Base-by-base conservation (phyloP, 2,113 vertebrate species). In the Andinoacara biseriatus region DNA sequence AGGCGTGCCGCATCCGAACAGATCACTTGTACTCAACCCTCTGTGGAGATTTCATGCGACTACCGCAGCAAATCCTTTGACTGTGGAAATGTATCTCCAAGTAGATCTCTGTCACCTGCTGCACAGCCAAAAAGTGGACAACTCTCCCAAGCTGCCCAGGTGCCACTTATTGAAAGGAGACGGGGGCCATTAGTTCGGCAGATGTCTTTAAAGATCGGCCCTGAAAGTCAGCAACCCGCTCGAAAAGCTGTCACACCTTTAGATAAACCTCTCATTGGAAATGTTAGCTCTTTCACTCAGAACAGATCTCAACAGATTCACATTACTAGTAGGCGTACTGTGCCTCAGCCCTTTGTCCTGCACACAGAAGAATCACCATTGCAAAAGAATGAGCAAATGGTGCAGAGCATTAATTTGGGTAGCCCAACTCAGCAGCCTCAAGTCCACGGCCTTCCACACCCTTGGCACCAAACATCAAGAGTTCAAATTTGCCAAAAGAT, bases 31-130 rank as follows among this genome's bases (percentile, higher is more conserved):
- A 95, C 96, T 0, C 97, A 97, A 56, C 95, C 96, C 0, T 96
- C 97, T 0, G 96, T 98, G 94, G 98, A 99, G 76, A 94, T 97
- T 65, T 94, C 93, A 46, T 95, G 94, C 54, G 97, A 98, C 74
- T 96, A 97, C 78, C 97, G 98, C 88, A 99, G 99, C 94, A 99
- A 99, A 80, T 99, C 98, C 1, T 99, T 99, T 0, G 98, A 99
- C 89, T 98, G 95, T 82, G 97, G 97, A 86, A 97, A 94, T 54
- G 90, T 97, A 40, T 96, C 96, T 78, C 94, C 95, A 0, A 92
- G 96, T 18, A 95, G 95, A 86, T 91, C 93, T 43, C 56, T 87
- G 18, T 93, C 96, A 0, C 94, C 95, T 4, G 14, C 90, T 46
- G 96, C 96, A 29, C 75, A 95, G 88, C 94, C 93, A 0, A 95